Percentiles rank a stretch among this genome's conserved stretches.
These are phyloP conservation scores for Trigoniulus corallinus DNA, from an alignment of 1,140 invertebrate species.

Conservation along the genomic window DNA sequence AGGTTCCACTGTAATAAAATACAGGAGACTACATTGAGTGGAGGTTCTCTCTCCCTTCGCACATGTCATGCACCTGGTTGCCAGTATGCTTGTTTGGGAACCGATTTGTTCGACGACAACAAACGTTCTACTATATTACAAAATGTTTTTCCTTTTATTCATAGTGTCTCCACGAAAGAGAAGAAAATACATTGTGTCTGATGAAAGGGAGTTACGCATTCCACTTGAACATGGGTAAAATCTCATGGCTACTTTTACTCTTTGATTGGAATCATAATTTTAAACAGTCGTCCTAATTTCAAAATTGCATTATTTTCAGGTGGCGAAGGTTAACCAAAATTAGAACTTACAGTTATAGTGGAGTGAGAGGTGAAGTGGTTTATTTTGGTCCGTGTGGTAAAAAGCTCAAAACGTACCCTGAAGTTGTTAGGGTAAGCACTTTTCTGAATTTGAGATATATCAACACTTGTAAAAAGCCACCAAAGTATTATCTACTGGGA, in stretches of 20 bases:
- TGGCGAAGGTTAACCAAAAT: constrained; percentile 84
- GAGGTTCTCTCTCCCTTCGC: too few species aligned
- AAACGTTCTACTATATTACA: background rate
- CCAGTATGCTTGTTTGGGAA: too few species aligned
- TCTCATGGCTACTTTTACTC: background rate
- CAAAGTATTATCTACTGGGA: background rate
- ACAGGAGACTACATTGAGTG: too few species aligned
- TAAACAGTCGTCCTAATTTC: background rate
- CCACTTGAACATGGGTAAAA: constrained; percentile 49
- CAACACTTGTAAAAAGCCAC: background rate
- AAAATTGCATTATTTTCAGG: constrained; percentile 8
- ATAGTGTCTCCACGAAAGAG: constrained; percentile 15
- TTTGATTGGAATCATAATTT: background rate
- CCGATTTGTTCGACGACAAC: too few species aligned
- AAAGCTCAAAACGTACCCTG: constrained; percentile 51
- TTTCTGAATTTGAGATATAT: background rate
- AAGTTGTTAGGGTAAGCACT: constrained; percentile 44
- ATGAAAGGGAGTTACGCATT: constrained; percentile 42
- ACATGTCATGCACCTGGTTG: too few species aligned
- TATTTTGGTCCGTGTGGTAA: constrained; percentile 75
- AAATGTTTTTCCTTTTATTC: background rate
- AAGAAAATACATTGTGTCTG: constrained; percentile 22
- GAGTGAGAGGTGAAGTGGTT: constrained; percentile 67
- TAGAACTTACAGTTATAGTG: constrained; percentile 21
- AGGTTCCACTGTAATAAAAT: too few species aligned